Base-by-base conservation (phyloP, 2,113 vertebrate genomes). In the Mystacornis crossleyi region DNA sequence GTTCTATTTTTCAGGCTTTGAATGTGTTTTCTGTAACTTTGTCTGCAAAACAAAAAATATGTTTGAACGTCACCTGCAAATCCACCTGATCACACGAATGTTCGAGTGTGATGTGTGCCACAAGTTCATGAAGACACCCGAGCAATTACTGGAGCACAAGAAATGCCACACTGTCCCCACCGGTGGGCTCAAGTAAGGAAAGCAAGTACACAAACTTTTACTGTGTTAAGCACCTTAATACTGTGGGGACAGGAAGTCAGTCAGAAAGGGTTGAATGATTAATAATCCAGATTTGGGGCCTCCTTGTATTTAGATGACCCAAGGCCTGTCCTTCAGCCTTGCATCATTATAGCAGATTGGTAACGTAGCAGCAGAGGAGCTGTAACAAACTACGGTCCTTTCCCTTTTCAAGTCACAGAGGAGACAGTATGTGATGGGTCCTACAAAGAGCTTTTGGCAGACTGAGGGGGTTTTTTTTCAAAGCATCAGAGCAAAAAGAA, bases 141-240 rank as follows among this genome's bases (percentile, higher is more conserved):
- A 99, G 95, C 99, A 99, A 98, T 99, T 99, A 96, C 97, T 99
- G 99, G 99, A 99, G 98, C 99, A 99, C 98, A 99, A 99, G 99
- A 99, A 99, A 98, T 99, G 99, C 98, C 99, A 99, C 98, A 99
- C 99, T 97, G 99, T 99, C 98, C 99, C 99, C 98, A 99, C 99
- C 91, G 99, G 99, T 99, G 99, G 99, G 98, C 99, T 99, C 99
- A 99, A 99, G 99, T 99, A 99, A 99, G 99, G 99, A 99, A 99
- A 99, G 99, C 99, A 99, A 99, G 99, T 99, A 99, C 99, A 99
- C 98, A 98, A 98, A 97, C 97, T 98, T 98, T 98, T 98, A 97
- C 98, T 98, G 98, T 95, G 98, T 98, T 98, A 94, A 98, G 97
- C 96, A 95, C 67, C 70, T 97, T 90, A 72, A 65, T 87, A 81